Conservation (phyloP, 2,888 invertebrate species). For the Bombylius discolor region DNA sequence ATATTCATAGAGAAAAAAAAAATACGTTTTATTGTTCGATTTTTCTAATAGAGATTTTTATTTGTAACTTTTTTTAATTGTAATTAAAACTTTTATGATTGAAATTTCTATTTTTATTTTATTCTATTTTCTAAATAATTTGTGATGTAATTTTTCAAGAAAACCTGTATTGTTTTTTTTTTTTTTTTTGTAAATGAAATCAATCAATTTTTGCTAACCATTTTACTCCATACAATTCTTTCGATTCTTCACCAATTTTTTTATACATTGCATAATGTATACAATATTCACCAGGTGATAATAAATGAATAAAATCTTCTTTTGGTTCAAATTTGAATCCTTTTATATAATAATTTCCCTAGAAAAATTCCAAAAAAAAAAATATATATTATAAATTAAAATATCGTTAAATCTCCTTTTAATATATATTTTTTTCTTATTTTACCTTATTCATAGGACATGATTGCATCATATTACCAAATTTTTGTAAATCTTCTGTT, state of each 20-base stretch:
- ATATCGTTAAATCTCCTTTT: not conserved
- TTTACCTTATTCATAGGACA: constrained; percentile 12
- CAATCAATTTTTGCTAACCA: not conserved
- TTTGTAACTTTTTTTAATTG: no score
- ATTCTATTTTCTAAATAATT: no score
- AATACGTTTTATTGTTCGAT: no score
- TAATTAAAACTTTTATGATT: no score
- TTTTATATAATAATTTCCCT: constrained; percentile 3
- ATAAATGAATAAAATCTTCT: not conserved
- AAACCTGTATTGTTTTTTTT: no score
- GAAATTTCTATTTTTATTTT: no score
- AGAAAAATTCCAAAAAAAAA: not conserved
- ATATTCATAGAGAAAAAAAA: no score
- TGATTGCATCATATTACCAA: constrained; percentile 10
- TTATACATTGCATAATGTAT: not conserved
- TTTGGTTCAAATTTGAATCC: constrained; percentile 3
- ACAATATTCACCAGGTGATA: constrained; percentile 4
- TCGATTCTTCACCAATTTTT: not conserved
- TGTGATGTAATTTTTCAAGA: no score
- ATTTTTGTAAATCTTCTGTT: constrained; percentile 6
- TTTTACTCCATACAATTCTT: constrained; percentile 1
- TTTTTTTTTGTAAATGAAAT: not conserved
- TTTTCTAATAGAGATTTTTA: no score
- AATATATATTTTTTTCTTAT: not conserved
- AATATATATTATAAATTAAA: not conserved